Evolutionary conservation across 1,140 invertebrate genomes (phyloP), one percentile per base, ranked within the genome.

Genomic region (Magallana ariakensis): DNA sequence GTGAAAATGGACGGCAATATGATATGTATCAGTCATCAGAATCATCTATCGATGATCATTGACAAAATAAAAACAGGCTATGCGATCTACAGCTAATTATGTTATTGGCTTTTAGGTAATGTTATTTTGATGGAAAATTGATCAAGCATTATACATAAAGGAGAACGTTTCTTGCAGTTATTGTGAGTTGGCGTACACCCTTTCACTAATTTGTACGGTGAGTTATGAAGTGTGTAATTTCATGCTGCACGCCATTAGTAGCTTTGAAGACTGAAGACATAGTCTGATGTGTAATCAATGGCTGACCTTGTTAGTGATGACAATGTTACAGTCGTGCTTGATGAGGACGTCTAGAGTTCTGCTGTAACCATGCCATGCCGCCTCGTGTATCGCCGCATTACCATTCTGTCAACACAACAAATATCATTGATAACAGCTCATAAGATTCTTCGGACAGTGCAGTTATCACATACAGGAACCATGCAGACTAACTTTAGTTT

Each of bases 281-380:
- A 62, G 60, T 19, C 19, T 62, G 15, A 62, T 62, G 60, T 33
- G 33, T 33, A 33, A 33, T 33, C 33, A 33, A 33, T 33, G 33
- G 33, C 33, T 58, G 22, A 95, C 95, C 93, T 95, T 95, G 95
- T 99, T 99, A 92, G 96, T 96, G 26, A 96, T 95, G 90, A 97
- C 96, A 85, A 98, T 95, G 85, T 97, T 96, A 4, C 96, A 96
- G 70, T 96, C 96, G 66, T 96, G 96, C 89, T 96, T 95, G 66
- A 96, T 96, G 60, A 99, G 95, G 19, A 97, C 94, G 88, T 97
- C 96, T 53, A 98, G 96, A 60, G 97, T 97, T 81, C 97, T 96
- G 93, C 98, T 98, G 94, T 97, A 99, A 0, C 98, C 98, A 90
- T 98, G 97, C 97, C 98, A 99, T 0, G 98, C 96, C 2, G 98